Evolutionary conservation across 1,140 invertebrate genomes (phyloP), one percentile per base, ranked within the genome.

Genomic region (Camponotus vicinus): DNA sequence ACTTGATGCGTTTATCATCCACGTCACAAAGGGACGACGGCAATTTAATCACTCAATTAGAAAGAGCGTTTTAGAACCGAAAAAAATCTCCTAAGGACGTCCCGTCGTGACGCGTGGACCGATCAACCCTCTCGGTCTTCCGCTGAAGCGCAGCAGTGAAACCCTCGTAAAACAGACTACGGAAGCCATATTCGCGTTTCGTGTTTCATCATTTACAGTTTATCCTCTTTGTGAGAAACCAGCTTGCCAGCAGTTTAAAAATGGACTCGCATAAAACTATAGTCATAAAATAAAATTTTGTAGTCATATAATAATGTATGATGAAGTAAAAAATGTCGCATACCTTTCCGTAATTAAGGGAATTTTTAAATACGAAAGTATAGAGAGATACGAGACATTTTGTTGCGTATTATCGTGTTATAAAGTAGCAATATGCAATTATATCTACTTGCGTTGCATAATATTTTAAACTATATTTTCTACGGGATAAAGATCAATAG

Each of bases 41-140:
- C 75, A 64, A 89, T 90, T 90, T 89, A 77, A 90, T 90, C 86
- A 75, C 79, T 77, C 69, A 63, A 90, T 90, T 90, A 85, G 67
- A 63, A 77, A 61, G 37, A 34, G 40, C 15, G 45, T 73, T 73
- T 78, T 52, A 55, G 32, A 57, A 7, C 34, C 52, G 32, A 66
- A 86, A 73, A 83, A 84, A 84, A 69, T 21, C 40, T 59, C 78
- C 52, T 13, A 69, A 61, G 32, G 52, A 9, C 52, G 32, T 27
- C 45, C 73, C 49, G 21, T 21, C 8, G 34, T 27, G 57, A 70
- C 64, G 57, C 32, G n/a, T 42, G 45, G 40, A 59, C 40, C 32
- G 32, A 15, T 49, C 40, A 71, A 89, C 78, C 66, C 78, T 69
- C 61, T 71, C n/a, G 67, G 3, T 13, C 34, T 34, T 64, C 49